Evolutionary conservation across 2,888 invertebrate genomes (phyloP).

Genomic region (Melanostoma scalare): DNA sequence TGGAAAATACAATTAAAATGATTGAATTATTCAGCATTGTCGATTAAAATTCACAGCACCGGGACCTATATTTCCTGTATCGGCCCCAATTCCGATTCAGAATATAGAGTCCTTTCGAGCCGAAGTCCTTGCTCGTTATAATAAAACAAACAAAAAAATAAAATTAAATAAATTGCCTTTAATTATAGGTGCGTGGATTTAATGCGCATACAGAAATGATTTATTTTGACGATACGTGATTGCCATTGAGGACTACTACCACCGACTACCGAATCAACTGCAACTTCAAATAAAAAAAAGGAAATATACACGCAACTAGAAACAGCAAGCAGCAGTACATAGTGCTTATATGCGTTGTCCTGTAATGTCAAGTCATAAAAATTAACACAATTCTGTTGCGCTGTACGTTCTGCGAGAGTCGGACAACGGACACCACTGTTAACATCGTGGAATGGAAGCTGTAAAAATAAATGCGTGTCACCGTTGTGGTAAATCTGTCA

Average conservation of each 20-base stretch:
- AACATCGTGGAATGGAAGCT: conserved; percentile 7
- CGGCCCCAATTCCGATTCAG: conserved; percentile 7
- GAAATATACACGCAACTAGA: neutral
- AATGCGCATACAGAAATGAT: conserved; percentile 51
- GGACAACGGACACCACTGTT: neutral
- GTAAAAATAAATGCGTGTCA: conserved; percentile 37
- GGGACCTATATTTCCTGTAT: conserved; percentile 12
- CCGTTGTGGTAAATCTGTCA: conserved; percentile 58
- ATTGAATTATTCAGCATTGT: conserved; percentile 64
- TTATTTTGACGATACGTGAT: conserved; percentile 57
- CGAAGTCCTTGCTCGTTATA: conserved; percentile 9
- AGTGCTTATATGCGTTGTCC: neutral
- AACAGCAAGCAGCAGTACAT: conserved; percentile 10
- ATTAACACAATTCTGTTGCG: neutral
- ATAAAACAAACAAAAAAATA: conserved; percentile 23
- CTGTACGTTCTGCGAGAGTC: conserved; percentile 2
- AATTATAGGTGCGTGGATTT: conserved; percentile 56
- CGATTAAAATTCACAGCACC: conserved; percentile 65
- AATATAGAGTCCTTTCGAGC: neutral
- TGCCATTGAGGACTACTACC: conserved; percentile 12
- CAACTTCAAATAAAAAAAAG: too few species aligned
- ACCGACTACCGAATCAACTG: too few species aligned
- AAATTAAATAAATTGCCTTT: conserved; percentile 54
- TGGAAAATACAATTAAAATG: conserved; percentile 65
- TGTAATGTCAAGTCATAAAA: conserved; percentile 13